Conservation (phyloP, 1,140 invertebrate species). For the Drosophila pachea region DNA sequence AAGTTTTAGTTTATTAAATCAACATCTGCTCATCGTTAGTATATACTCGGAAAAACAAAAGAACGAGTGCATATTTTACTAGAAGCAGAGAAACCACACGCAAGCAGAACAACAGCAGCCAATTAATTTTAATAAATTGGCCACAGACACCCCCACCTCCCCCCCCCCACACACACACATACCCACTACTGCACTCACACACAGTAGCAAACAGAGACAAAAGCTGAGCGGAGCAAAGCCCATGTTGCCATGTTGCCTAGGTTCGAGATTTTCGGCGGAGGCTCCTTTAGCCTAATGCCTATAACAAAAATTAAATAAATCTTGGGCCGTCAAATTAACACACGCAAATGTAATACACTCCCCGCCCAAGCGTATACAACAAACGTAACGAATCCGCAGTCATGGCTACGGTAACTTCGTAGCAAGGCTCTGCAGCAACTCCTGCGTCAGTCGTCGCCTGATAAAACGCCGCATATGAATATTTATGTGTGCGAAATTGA, state of each 20-base stretch:
- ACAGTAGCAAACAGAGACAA: slow-evolving; percentile 14
- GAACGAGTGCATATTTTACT: slow-evolving; percentile 21
- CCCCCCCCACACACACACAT: too few species aligned
- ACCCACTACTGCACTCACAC: slow-evolving; percentile 6
- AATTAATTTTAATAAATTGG: slow-evolving; percentile 77
- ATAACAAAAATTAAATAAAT: slow-evolving; percentile 75
- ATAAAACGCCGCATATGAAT: slow-evolving; percentile 70
- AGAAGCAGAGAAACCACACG: slow-evolving; percentile 33
- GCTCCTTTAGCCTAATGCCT: slow-evolving; percentile 29
- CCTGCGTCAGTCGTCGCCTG: slow-evolving; percentile 35
- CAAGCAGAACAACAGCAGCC: slow-evolving; percentile 50
- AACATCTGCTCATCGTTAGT: slow-evolving; percentile 25
- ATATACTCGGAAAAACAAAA: slow-evolving; percentile 8
- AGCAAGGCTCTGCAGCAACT: not conserved
- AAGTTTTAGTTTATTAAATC: slow-evolving; percentile 2
- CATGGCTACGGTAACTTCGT: slow-evolving; percentile 21
- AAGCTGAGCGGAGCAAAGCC: slow-evolving; percentile 5
- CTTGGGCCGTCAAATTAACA: slow-evolving; percentile 68
- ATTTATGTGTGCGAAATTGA: slow-evolving; percentile 72
- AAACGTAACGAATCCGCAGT: slow-evolving; percentile 21
- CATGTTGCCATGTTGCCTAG: slow-evolving; percentile 43
- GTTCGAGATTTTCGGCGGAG: slow-evolving; percentile 21
- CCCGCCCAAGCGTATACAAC: slow-evolving; percentile 9
- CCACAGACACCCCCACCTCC: slow-evolving; percentile 54
- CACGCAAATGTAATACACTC: slow-evolving; percentile 46